Percentiles rank a stretch among this genome's conserved stretches.
phyloP scores from a whole-genome alignment of 1,140 invertebrate genomes.

The Scaptomyza graminum region DNA sequence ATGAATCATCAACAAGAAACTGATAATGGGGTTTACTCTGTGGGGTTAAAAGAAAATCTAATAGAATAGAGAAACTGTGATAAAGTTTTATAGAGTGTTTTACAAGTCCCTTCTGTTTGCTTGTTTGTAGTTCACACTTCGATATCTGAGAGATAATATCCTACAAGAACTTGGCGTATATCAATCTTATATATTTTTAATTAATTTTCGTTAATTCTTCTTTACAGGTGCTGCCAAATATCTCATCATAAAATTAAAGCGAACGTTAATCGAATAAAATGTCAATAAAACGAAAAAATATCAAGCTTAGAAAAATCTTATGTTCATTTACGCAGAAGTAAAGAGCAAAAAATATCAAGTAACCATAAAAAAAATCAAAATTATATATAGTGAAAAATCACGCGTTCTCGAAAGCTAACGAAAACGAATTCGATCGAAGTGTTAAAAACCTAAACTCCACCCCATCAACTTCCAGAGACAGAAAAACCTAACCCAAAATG shows the following conservation, averaged over 20 bases:
- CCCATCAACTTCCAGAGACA: slow-evolving; percentile 3
- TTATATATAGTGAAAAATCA: neutral
- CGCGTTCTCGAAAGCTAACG: slow-evolving; percentile 4
- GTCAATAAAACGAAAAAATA: slow-evolving; percentile 54
- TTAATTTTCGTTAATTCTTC: slow-evolving; percentile 4
- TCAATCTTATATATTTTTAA: slow-evolving; percentile 5
- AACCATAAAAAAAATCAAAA: slow-evolving; percentile 1
- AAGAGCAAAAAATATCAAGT: slow-evolving; percentile 3
- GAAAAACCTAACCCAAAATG: slow-evolving; percentile 84
- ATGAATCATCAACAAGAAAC: slow-evolving; percentile 27
- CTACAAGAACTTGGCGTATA: too few species aligned
- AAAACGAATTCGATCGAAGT: slow-evolving; percentile 50
- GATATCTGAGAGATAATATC: too few species aligned
- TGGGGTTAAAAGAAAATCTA: neutral
- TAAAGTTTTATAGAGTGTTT: neutral
- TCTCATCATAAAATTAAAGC: neutral
- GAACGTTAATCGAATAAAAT: slow-evolving; percentile 41
- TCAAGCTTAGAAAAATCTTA: slow-evolving; percentile 24
- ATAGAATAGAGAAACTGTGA: neutral
- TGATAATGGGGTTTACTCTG: slow-evolving; percentile 14
- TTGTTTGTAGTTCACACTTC: too few species aligned
- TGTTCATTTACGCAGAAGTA: slow-evolving; percentile 19
- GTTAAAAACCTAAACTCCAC: slow-evolving; percentile 2
- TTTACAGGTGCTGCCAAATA: slow-evolving; percentile 42
- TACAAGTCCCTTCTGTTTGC: too few species aligned